Evolutionary conservation across 1,140 invertebrate genomes (phyloP).

Genomic region (Diploscapter pachys): DNA sequence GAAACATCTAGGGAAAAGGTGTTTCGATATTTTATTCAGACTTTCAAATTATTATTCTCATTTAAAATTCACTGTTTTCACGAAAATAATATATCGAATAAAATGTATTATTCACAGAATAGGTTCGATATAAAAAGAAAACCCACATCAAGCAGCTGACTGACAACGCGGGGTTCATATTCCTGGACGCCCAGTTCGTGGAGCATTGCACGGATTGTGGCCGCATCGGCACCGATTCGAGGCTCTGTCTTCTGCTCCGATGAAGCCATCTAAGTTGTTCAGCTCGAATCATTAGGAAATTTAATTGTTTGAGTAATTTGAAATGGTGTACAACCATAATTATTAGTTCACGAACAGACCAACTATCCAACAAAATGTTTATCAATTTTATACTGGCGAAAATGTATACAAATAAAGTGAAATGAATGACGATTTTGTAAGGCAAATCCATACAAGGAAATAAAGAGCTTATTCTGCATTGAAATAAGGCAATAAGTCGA

Average conservation of each 20-base stretch:
- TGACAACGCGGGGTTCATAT: conserved; percentile 30
- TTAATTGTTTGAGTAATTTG: no score
- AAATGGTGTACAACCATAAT: no score
- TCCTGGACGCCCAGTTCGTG: conserved; percentile 22
- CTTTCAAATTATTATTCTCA: not conserved
- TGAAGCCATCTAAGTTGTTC: conserved; percentile 1
- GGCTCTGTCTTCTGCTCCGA: not conserved
- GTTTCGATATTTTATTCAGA: not conserved
- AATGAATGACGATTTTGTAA: no score
- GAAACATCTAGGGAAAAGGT: not conserved
- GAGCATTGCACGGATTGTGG: conserved; percentile 18
- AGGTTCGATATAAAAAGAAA: not conserved
- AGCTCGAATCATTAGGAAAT: no score
- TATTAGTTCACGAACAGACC: no score
- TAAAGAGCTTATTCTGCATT: no score
- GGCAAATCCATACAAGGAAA: no score
- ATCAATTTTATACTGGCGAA: no score
- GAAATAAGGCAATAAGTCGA: no score
- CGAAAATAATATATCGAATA: no score
- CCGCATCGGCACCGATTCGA: conserved; percentile 11
- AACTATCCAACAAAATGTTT: no score
- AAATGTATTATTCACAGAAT: not conserved
- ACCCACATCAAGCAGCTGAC: conserved; percentile 25
- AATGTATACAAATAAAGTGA: no score
- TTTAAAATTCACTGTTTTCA: not conserved